Conservation (phyloP, 2,888 invertebrate genomes). For the Hemaris fuciformis region DNA sequence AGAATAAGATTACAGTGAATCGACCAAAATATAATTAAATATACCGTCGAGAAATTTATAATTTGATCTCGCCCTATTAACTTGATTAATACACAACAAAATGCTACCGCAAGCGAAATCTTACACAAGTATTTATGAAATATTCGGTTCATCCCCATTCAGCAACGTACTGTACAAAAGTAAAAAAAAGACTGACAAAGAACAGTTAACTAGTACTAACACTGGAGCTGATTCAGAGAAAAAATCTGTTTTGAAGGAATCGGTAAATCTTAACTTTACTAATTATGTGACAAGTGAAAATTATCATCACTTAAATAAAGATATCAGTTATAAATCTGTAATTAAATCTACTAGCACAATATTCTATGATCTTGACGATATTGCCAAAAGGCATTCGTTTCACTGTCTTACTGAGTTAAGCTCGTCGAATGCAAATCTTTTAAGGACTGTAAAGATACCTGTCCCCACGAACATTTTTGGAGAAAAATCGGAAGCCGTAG, state of each 20-base stretch:
- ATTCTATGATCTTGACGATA: conserved; percentile 66
- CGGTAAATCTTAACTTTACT: conserved; percentile 22
- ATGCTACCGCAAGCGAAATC: conserved; percentile 39
- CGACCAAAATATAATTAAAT: background rate
- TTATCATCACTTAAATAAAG: conserved; percentile 47
- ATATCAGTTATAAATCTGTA: conserved; percentile 39
- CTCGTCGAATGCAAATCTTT: conserved; percentile 40
- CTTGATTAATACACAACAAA: background rate
- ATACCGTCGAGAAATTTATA: background rate
- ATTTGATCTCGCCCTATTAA: background rate
- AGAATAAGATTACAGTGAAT: background rate
- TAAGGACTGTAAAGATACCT: conserved; percentile 35
- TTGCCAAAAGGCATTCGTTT: conserved; percentile 62
- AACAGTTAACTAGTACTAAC: conserved; percentile 22
- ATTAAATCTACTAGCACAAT: conserved; percentile 59
- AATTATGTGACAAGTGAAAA: conserved; percentile 53
- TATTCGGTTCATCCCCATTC: conserved; percentile 40
- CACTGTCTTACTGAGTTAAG: conserved; percentile 45
- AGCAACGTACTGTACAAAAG: conserved; percentile 31
- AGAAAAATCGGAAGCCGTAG: conserved; percentile 43
- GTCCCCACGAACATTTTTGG: conserved; percentile 34
- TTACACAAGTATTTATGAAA: conserved; percentile 50
- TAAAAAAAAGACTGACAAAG: conserved; percentile 21
- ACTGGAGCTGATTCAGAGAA: conserved; percentile 27
- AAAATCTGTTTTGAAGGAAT: conserved; percentile 20